Base-by-base conservation (phyloP, 2,113 vertebrate genomes). In the Dicrurus megarhynchus region DNA sequence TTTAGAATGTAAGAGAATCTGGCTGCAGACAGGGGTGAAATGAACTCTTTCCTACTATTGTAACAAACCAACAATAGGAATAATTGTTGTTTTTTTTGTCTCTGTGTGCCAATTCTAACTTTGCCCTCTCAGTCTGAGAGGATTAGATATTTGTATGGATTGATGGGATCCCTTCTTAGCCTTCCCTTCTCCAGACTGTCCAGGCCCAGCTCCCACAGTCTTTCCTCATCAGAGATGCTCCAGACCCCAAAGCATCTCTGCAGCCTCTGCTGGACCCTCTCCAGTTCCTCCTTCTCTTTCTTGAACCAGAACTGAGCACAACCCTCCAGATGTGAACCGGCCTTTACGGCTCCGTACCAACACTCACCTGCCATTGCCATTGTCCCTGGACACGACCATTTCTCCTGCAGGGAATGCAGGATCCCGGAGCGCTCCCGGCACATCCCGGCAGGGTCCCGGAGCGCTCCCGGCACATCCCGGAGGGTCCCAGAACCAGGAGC, bases 321-420 rank as follows among this genome's bases (percentile, higher is more conserved):
- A 10, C 23, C 13, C 26, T 20, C 16, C 44, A 13, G 64, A 13
- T 15, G 63, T 19, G 64, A 35, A 3, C 23, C 9, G 24, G 33
- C 64, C 64, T 27, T 47, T 13, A 2, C 24, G 7, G 32, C 33
- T 35, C 64, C 19, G 16, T 67, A 3, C 30, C 24, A 8, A 2
- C 23, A 4, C 19, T 42, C 18, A 15, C 30, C 63, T 13, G n/a
- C n/a, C n/a, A 32, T 12, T 2, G 52, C 28, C 28, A 0, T 2
- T 17, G 8, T 11, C 28, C 52, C 28, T 11, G 52, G 28, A 4
- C 52, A 32, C 28, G 16, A 3, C 10, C 28, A 6, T 2, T 33
- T 9, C 55, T n/a, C 32, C 55, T 15, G 55, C 55, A 15, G 55
- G 55, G 32, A 56, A 33, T 13, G 55, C 55, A 9, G 32, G 18